Conservation (phyloP, 2,113 vertebrate species). For the Zosterops borbonicus region DNA sequence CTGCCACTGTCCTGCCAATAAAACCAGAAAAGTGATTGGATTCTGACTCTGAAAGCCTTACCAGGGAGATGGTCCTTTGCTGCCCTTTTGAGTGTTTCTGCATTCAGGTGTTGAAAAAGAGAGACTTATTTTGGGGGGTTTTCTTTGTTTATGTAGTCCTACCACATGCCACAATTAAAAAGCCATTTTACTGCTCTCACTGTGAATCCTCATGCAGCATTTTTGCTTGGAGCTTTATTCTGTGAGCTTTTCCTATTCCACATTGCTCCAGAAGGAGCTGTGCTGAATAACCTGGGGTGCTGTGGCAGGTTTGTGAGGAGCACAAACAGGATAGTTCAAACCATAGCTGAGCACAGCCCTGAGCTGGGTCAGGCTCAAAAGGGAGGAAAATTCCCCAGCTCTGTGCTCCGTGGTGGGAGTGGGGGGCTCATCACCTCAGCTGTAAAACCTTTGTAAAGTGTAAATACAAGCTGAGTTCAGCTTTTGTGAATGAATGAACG, state of each 20-base stretch:
- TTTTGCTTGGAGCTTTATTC: neutral
- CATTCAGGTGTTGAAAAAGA: neutral
- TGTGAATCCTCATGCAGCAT: neutral
- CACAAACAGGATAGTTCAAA: neutral
- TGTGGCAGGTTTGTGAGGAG: neutral
- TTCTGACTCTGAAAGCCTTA: neutral
- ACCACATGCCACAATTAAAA: neutral
- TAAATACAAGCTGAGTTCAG: neutral
- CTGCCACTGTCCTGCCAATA: neutral
- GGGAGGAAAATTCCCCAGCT: neutral
- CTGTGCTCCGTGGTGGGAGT: neutral
- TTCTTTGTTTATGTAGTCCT: neutral
- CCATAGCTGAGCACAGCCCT: neutral
- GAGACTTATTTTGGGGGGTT: neutral
- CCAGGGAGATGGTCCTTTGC: neutral
- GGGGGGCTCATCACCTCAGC: accelerated
- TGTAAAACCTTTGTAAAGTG: neutral
- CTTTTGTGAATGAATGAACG: neutral
- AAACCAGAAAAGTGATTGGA: neutral
- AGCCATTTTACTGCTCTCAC: neutral
- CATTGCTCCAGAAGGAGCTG: neutral
- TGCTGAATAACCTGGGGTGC: neutral
- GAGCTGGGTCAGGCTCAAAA: neutral
- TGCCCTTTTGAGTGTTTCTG: neutral
- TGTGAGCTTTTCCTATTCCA: neutral